Conservation (phyloP, 2,888 invertebrate genomes). For the Microchrysa polita region DNA sequence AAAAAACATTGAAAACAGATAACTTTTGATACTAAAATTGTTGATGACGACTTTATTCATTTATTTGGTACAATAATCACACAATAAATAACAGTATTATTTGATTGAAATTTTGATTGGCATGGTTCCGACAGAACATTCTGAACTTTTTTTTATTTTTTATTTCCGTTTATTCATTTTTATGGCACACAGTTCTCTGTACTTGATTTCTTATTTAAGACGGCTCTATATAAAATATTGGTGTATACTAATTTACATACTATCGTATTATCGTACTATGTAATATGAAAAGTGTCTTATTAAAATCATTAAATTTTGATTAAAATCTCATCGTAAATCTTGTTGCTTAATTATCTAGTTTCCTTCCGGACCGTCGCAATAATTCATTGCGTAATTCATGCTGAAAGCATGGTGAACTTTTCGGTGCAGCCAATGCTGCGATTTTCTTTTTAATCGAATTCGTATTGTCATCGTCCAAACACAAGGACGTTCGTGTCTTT, state of each 20-base stretch:
- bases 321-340: not conserved
- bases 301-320: not conserved
- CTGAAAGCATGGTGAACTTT: slow-evolving; percentile 45
- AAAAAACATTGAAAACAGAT: too few relatives aligned
- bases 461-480: slow-evolving; percentile 46
- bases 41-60: slow-evolving; percentile 40
- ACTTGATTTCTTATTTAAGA: not conserved
- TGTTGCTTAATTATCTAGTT: slow-evolving; percentile 41
- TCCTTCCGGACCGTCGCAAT: slow-evolving; percentile 44
- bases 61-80: slow-evolving; percentile 47
- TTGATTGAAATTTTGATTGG: slow-evolving; percentile 34
- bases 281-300: not conserved
- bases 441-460: slow-evolving; percentile 44
- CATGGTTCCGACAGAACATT: slow-evolving; percentile 19
- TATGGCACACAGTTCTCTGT: slow-evolving; percentile 50
- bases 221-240: not conserved
- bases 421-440: slow-evolving; percentile 26
- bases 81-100: slow-evolving; percentile 45
- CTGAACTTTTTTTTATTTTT: slow-evolving; percentile 39
- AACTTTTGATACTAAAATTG: not conserved
- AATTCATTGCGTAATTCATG: slow-evolving; percentile 47
- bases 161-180: slow-evolving; percentile 29
- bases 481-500: slow-evolving; percentile 51
- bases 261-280: slow-evolving; percentile 10
- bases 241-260: not conserved